Evolutionary conservation across 2,888 invertebrate genomes (phyloP), one percentile per base, ranked within the genome.

Genomic region (Agriotes lineatus): DNA sequence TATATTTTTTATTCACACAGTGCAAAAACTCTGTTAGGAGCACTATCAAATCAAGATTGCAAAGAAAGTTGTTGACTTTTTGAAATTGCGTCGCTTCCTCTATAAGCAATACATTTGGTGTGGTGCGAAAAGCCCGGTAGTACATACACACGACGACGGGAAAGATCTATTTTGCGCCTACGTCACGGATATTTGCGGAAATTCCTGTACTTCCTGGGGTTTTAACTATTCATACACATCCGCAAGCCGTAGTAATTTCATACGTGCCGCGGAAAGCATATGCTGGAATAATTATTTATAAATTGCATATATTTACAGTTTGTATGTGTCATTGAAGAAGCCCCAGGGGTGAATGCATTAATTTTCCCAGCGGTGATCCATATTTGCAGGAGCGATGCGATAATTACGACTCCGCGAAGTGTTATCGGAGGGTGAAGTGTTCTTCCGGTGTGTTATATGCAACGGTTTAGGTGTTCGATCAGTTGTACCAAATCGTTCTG

Each of bases 401-500:
- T 22, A 22, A 48, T 48, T 22, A 22, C 22, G 22, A 12, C 6
- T n/a, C 3, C 12, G 20, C 22, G 22, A 20, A 12, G 48, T 22
- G 12, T 48, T 48, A 12, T 20, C 20, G 10, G 6, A 20, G 9
- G 10, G 18, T 35, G 12, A 18, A 52, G n/a, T 52, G 33, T 52
- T 52, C 35, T 52, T 52, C 48, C 22, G 48, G 22, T 12, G 12
- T 6, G 22, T 48, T 20, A 25, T 48, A 48, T 18, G 30, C 33
- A 18, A 33, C 52, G 33, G 30, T 59, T 59, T 58, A 61, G 18
- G 22, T 33, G 45, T 33, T 63, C 33, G 45, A 56, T 52, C 25
- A 45, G 33, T 33, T 57, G 19, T 56, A 20, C 45, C 20, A 33
- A 62, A 48, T 68, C 25, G 25, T 33, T 30, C 18, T 52, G 18